Percentiles rank a stretch among this genome's conserved stretches.
These are phyloP conservation scores for Caenorhabditis angaria DNA, from an alignment of 2,888 invertebrate species.

Conservation along the genomic window DNA sequence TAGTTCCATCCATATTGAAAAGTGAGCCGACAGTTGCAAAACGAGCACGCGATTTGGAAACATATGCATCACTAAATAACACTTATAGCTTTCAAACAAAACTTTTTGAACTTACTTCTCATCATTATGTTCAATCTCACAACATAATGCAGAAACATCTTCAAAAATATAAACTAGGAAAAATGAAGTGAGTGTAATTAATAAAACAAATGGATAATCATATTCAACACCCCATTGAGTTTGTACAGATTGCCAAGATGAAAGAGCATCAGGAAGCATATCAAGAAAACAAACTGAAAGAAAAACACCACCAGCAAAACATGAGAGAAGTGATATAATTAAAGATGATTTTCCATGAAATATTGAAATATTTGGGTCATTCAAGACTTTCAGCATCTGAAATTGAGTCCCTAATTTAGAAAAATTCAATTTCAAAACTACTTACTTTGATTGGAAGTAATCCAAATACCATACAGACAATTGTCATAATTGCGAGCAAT, in stretches of 20 bases:
- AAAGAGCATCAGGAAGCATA: slow-evolving; percentile 43
- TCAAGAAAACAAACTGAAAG: slow-evolving; percentile 54
- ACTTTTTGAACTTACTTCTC: neutral
- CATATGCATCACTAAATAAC: neutral
- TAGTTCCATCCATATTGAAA: slow-evolving; percentile 11
- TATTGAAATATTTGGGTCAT: neutral
- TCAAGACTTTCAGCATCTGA: slow-evolving; percentile 5
- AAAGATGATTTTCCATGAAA: slow-evolving; percentile 9
- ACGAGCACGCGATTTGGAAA: slow-evolving; percentile 6
- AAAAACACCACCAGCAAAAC: slow-evolving; percentile 53
- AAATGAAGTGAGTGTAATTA: slow-evolving; percentile 10
- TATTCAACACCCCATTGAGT: neutral
- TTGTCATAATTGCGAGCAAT: slow-evolving; percentile 56
- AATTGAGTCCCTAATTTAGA: neutral
- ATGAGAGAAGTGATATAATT: slow-evolving; percentile 45
- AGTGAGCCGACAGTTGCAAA: slow-evolving; percentile 13
- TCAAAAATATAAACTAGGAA: slow-evolving; percentile 13
- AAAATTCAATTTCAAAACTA: slow-evolving; percentile 1
- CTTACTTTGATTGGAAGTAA: slow-evolving; percentile 77
- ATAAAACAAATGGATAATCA: slow-evolving; percentile 11
- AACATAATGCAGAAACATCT: slow-evolving; percentile 9
- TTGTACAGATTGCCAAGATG: slow-evolving; percentile 10
- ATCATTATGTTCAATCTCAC: slow-evolving; percentile 5
- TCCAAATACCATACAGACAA: slow-evolving; percentile 56
- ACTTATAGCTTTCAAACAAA: neutral